A percentile compares a stretch with the other conserved stretches of the same genome.
These are phyloP conservation scores for Desoria tigrina DNA, from an alignment of 2,888 invertebrate genomes.

Conservation along the genomic window DNA sequence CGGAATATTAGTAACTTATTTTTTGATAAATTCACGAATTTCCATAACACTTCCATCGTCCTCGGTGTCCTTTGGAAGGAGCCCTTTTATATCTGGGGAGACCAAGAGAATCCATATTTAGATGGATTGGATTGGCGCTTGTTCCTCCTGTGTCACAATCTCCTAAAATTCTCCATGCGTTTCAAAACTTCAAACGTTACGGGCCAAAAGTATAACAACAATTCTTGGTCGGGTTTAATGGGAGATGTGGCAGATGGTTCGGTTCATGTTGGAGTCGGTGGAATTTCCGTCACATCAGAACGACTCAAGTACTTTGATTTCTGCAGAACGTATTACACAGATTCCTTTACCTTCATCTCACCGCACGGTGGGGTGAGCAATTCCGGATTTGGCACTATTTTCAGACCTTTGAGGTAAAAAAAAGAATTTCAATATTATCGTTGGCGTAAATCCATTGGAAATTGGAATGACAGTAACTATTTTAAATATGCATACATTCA, in stretches of 20 bases:
- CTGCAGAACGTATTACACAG: conserved; percentile 35
- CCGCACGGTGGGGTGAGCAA: conserved; percentile 12
- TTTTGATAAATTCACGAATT: conserved; percentile 29
- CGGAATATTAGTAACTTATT: conserved; percentile 13
- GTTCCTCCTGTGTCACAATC: conserved; percentile 18
- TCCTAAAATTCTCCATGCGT: conserved; percentile 29
- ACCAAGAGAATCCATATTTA: conserved; percentile 28
- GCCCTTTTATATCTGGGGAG: conserved; percentile 43
- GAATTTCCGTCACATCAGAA: conserved; percentile 37
- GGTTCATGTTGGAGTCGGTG: conserved; percentile 37
- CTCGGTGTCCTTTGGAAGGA: conserved; percentile 40
- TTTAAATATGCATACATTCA: conserved; percentile 1
- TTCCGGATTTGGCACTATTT: conserved; percentile 14
- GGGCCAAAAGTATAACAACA: conserved; percentile 2
- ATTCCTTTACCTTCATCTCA: conserved; percentile 38
- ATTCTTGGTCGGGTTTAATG: conserved; percentile 33
- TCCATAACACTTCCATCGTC: conserved; percentile 20
- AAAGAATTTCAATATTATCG: too few species aligned
- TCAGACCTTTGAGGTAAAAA: conserved; percentile 25
- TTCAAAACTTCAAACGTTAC: not conserved
- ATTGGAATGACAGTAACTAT: too few species aligned
- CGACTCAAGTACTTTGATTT: conserved; percentile 34
- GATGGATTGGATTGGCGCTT: conserved; percentile 45
- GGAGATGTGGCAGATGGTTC: conserved; percentile 15
- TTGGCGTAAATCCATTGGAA: too few species aligned